These are phyloP conservation scores for Lampris megalopsis DNA, from an alignment of 2,113 vertebrate species.

Conservation along the genomic window DNA sequence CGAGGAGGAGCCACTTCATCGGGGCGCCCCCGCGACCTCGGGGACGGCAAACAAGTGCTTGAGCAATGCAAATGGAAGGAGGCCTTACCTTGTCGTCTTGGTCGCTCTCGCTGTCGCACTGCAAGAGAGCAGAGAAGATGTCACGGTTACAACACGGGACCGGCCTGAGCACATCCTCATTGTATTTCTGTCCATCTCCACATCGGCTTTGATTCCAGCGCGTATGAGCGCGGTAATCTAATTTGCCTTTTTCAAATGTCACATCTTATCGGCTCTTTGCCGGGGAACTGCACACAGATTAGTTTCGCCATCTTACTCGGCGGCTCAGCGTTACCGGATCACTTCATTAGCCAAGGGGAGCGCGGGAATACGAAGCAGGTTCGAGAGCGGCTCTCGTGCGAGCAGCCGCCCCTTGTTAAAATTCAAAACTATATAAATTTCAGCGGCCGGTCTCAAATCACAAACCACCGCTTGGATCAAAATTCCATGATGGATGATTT, in stretches of 20 bases:
- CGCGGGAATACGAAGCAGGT: constrained; percentile 39
- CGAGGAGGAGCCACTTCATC: not conserved
- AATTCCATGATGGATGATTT: constrained; percentile 40
- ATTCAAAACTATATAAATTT: constrained; percentile 22
- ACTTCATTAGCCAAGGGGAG: constrained; percentile 50
- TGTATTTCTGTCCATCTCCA: not conserved
- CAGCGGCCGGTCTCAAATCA: constrained; percentile 37
- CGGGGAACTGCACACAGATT: constrained; percentile 43
- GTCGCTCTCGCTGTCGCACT: constrained; percentile 97
- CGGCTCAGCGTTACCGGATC: constrained; percentile 47
- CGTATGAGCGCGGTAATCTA: constrained; percentile 21
- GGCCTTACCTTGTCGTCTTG: constrained; percentile 95
- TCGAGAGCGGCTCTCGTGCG: constrained; percentile 18
- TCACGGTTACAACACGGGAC: constrained; percentile 21
- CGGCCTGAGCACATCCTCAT: not conserved
- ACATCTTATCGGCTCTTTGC: constrained; percentile 47
- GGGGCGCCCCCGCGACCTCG: not conserved
- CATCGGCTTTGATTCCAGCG: constrained; percentile 18
- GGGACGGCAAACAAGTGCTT: not conserved
- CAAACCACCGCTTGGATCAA: constrained; percentile 36
- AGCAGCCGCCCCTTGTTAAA: constrained; percentile 35
- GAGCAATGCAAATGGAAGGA: not conserved
- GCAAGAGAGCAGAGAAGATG: constrained; percentile 58
- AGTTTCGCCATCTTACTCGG: constrained; percentile 37
- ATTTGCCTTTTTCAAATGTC: constrained; percentile 28